Evolutionary conservation across 2,888 invertebrate species (phyloP).

Genomic region (Sacculina carcini): DNA sequence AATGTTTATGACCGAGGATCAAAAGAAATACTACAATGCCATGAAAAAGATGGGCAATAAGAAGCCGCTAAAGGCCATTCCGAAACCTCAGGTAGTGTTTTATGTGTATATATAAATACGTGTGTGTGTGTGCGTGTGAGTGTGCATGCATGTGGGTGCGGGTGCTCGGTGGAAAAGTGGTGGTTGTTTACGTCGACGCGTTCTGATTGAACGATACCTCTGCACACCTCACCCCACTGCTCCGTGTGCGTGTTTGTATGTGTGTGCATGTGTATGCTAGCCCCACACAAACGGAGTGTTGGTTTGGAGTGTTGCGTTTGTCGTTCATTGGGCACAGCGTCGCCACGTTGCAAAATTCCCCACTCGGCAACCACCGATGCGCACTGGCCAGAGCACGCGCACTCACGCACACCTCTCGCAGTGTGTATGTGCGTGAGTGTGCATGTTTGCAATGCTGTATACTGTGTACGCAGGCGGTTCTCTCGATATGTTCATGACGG

Average conservation of each 20-base stretch:
- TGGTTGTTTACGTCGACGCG: neutral
- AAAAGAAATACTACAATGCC: constrained; percentile 98
- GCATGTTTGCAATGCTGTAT: too few relatives aligned
- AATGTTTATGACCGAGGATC: constrained; percentile 99
- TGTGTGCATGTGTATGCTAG: neutral
- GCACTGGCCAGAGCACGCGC: too few relatives aligned
- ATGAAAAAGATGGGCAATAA: constrained; percentile 99
- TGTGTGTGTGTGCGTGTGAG: neutral
- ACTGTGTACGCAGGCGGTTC: constrained; percentile 56
- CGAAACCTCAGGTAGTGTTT: constrained; percentile 63
- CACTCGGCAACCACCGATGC: too few relatives aligned
- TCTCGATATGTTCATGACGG: constrained; percentile 98
- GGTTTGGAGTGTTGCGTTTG: too few relatives aligned
- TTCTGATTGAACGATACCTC: too few relatives aligned
- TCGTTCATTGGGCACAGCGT: too few relatives aligned
- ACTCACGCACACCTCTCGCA: too few relatives aligned
- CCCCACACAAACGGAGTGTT: too few relatives aligned
- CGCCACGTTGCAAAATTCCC: too few relatives aligned
- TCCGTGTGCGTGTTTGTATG: neutral
- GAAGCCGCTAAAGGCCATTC: constrained; percentile 92
- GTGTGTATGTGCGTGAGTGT: too few relatives aligned
- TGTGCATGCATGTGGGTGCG: neutral
- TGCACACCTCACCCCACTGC: neutral
- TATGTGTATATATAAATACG: neutral
- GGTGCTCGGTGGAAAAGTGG: too few relatives aligned